phyloP scores from a whole-genome alignment of 1,140 invertebrate species.

The Lerema accius region DNA sequence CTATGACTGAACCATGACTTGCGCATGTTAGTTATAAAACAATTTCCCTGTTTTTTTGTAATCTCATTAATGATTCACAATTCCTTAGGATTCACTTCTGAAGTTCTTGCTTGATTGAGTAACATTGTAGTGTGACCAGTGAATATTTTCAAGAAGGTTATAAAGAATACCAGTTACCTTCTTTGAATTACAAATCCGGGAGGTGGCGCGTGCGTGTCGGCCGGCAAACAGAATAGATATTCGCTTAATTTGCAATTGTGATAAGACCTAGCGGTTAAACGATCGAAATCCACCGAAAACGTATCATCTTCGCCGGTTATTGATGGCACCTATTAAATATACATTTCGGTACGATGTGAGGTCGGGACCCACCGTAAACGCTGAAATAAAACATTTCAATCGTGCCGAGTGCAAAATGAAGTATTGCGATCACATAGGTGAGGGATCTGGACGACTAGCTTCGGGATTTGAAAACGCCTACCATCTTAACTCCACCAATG shows the following conservation, averaged over 20 bases:
- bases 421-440: constrained; percentile 55
- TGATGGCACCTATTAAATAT: constrained; percentile 83
- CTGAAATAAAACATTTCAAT: constrained; percentile 79
- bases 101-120: constrained; percentile 24
- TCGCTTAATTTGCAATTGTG: constrained; percentile 81
- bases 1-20: constrained; percentile 74
- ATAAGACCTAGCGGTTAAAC: constrained; percentile 71
- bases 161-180: constrained; percentile 51
- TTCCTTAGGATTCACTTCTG: constrained; percentile 18
- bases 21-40: constrained; percentile 29
- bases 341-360: constrained; percentile 66
- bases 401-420: constrained; percentile 69
- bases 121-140: constrained; percentile 34
- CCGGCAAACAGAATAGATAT: constrained; percentile 57
- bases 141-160: constrained; percentile 49
- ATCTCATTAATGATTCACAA: constrained; percentile 8
- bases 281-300: constrained; percentile 65
- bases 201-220: constrained; percentile 46
- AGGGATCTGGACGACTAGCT: constrained; percentile 53
- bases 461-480: constrained; percentile 47
- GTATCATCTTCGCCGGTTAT: constrained; percentile 79
- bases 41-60: constrained; percentile 21
- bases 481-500: constrained; percentile 30
- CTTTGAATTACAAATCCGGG: constrained; percentile 67
- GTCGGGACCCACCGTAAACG: constrained; percentile 54